These are phyloP conservation scores for Poecilia picta DNA, from an alignment of 2,797 vertebrate genomes.

Conservation along the genomic window DNA sequence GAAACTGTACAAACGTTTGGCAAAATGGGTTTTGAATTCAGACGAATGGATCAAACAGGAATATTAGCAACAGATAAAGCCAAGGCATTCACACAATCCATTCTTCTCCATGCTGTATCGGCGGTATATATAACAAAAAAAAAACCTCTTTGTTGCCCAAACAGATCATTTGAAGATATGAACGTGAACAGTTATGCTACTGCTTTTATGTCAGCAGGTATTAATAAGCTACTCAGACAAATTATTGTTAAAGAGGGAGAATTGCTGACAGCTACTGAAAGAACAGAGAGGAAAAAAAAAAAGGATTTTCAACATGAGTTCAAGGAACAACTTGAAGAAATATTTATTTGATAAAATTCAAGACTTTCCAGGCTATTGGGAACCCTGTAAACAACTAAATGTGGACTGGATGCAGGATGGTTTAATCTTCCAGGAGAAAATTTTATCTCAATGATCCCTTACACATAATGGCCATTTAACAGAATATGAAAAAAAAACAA, in stretches of 20 bases:
- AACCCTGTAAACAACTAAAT: slow-evolving; percentile 78
- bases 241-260: slow-evolving; percentile 39
- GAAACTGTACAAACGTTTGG: slow-evolving; percentile 40
- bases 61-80: slow-evolving; percentile 9
- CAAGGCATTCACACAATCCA: slow-evolving; percentile 31
- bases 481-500: slow-evolving; percentile 78
- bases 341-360: slow-evolving; percentile 81
- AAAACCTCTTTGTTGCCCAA: slow-evolving; percentile 18
- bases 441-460: slow-evolving; percentile 88
- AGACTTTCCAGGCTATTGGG: slow-evolving; percentile 81
- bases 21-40: slow-evolving; percentile 33
- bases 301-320: slow-evolving; percentile 46
- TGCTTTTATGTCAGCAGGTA: slow-evolving; percentile 46
- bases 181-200: slow-evolving; percentile 53
- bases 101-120: slow-evolving; percentile 20
- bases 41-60: slow-evolving; percentile 44
- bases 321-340: slow-evolving; percentile 71
- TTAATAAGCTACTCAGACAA: slow-evolving; percentile 33
- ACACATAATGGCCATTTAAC: slow-evolving; percentile 89
- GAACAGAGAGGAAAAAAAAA: slow-evolving; percentile 11
- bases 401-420: slow-evolving; percentile 70
- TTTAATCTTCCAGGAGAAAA: slow-evolving; percentile 79
- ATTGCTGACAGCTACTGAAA: slow-evolving; percentile 42
- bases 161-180: slow-evolving; percentile 31
- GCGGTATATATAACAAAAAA: background rate